Evolutionary conservation across 1,140 invertebrate species (phyloP).

Genomic region (Metopolophium dirhodum): DNA sequence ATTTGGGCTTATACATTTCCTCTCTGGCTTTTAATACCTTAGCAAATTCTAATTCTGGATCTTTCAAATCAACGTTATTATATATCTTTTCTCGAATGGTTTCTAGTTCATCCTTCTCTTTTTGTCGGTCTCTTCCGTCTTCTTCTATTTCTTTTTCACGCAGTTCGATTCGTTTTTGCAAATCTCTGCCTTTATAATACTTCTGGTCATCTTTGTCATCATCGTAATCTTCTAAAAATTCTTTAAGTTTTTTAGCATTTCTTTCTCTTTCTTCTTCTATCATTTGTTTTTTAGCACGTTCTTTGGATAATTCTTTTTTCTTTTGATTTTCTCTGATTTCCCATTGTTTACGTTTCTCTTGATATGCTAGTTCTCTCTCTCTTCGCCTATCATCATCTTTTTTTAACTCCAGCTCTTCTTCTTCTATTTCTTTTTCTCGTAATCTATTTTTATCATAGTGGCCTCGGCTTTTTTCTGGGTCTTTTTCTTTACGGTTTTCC

Average conservation of each 20-base stretch:
- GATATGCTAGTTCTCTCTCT: conserved; percentile 93
- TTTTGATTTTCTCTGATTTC: conserved; percentile 92
- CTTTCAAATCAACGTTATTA: conserved; percentile 69
- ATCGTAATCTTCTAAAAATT: conserved; percentile 98
- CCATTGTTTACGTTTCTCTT: conserved; percentile 83
- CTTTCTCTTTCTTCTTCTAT: conserved; percentile 84
- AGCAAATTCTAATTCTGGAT: conserved; percentile 84
- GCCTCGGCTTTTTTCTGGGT: conserved; percentile 56
- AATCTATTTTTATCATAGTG: conserved; percentile 62
- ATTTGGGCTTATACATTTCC: conserved; percentile 82
- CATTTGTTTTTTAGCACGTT: conserved; percentile 81
- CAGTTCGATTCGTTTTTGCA: conserved; percentile 86
- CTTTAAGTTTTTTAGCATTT: conserved; percentile 92
- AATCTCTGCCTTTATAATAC: conserved; percentile 93
- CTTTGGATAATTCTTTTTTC: conserved; percentile 90
- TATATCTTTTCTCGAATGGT: conserved; percentile 84
- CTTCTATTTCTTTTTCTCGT: conserved; percentile 86
- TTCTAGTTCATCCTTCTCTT: conserved; percentile 91
- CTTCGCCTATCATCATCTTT: conserved; percentile 87
- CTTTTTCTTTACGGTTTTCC: conserved; percentile 60
- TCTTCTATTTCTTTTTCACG: conserved; percentile 90
- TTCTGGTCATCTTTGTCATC: conserved; percentile 96
- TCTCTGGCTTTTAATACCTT: conserved; percentile 79
- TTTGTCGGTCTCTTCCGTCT: conserved; percentile 86
- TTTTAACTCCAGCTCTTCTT: conserved; percentile 88